Conservation (phyloP, 2,888 invertebrate species). For the Parnassius apollo region DNA sequence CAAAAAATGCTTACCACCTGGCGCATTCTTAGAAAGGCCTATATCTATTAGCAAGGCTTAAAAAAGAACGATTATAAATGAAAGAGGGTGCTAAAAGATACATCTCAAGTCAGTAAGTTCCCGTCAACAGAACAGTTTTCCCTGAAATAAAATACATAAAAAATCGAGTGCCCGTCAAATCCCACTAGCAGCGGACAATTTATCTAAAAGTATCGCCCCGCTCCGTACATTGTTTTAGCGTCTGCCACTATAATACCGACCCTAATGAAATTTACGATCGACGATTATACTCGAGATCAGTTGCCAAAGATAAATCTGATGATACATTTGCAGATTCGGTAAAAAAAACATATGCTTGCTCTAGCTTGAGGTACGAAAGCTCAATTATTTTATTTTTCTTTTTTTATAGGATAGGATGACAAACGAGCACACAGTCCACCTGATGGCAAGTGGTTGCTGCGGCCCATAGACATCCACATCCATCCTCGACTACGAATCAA, state of each 20-base stretch:
- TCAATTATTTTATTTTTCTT: no score
- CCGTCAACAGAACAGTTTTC: constrained; percentile 9
- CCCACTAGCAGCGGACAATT: constrained; percentile 54
- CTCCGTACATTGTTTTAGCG: constrained; percentile 55
- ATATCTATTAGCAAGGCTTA: no score
- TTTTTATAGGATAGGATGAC: no score
- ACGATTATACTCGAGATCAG: constrained; percentile 27
- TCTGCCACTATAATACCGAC: constrained; percentile 43
- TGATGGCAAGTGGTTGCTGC: no score
- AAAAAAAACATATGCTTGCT: neutral
- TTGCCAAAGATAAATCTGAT: constrained; percentile 32
- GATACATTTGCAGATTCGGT: constrained; percentile 23
- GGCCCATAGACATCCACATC: no score
- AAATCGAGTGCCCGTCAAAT: constrained; percentile 37
- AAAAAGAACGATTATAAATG: no score
- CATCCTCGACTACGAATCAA: no score
- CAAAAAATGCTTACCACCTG: no score
- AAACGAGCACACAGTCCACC: no score
- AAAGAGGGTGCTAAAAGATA: neutral
- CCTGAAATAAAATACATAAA: constrained; percentile 31
- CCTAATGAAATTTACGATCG: constrained; percentile 68
- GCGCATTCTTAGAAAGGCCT: no score
- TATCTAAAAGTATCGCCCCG: constrained; percentile 47
- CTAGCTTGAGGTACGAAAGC: neutral
- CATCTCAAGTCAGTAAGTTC: neutral